Base-by-base conservation (phyloP, 2,888 invertebrate genomes). In the Erebia aethiops region DNA sequence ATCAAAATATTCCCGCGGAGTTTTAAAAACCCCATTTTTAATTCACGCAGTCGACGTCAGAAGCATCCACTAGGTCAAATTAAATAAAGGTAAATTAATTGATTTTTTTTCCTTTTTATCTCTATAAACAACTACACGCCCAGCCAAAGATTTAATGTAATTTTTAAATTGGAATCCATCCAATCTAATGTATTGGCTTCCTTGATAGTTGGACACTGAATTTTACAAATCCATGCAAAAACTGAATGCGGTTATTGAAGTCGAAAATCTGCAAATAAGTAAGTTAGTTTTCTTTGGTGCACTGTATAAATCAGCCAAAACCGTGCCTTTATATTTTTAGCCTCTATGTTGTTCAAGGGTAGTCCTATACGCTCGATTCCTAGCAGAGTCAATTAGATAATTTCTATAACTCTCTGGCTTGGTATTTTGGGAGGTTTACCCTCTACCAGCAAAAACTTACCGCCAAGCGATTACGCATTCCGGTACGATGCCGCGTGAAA, bases 141-240 rank as follows among this genome's bases (percentile, higher is more conserved):
- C 5, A 60, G 67, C 67, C 67, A 67, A 60, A n/a, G 35, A 65
- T 71, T 71, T 71, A 68, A 60, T 18, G 66, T 75, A 76, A 72
- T 73, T 74, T 70, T 71, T 72, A 71, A 73, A 72, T 75, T 75
- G 75, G 76, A 72, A 67, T 75, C 66, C 61, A 74, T 76, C 75
- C 75, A 75, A 75, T 75, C 72, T 72, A 69, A 75, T 73, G 67
- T 76, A 74, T 76, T 72, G 71, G 71, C 73, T 74, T 74, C 65
- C 69, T 69, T 58, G 71, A 74, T 76, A 43, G 11, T 10, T 26
- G 9, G n/a, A 54, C 41, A 21, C 52, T 13, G 46, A 57, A 57
- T 66, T 57, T 57, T 21, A 66, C 66, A 21, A 46, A n/a, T 57
- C 66, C 56, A 46, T 66, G 57, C 46, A 46, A 57, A 66, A 66